These are phyloP conservation scores for Cinclus mexicanus DNA, from an alignment of 2,113 vertebrate genomes.

Conservation along the genomic window DNA sequence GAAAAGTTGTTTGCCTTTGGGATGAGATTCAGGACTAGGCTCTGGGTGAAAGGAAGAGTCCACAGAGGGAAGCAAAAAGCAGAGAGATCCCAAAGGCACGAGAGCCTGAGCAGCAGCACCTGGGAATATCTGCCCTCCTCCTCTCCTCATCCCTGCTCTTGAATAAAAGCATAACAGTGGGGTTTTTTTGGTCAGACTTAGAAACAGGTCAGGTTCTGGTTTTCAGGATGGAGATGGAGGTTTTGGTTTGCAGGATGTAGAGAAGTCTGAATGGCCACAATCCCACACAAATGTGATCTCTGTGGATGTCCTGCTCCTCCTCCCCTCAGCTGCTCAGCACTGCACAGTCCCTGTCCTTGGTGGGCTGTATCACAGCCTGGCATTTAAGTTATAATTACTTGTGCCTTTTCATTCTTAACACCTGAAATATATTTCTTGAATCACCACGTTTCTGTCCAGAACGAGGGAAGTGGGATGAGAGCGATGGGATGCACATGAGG, in stretches of 20 bases:
- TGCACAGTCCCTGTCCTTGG: background rate
- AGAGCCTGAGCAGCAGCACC: background rate
- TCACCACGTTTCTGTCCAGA: background rate
- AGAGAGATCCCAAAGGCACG: background rate
- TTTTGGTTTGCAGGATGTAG: background rate
- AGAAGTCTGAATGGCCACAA: background rate
- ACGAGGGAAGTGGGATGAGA: background rate
- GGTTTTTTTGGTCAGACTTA: background rate
- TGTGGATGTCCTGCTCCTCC: background rate
- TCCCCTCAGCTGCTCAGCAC: background rate
- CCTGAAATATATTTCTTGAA: background rate
- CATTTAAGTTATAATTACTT: accelerated
- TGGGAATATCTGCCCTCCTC: background rate
- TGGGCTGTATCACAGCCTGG: background rate
- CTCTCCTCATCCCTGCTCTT: background rate
- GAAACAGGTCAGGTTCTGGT: background rate
- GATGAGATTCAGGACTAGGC: background rate
- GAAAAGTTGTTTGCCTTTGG: background rate
- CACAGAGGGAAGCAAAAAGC: background rate
- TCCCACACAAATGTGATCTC: background rate
- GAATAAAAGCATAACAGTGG: background rate
- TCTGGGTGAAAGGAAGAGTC: background rate
- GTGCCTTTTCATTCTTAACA: background rate
- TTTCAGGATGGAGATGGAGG: background rate
- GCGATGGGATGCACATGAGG: background rate